Base-by-base conservation (phyloP, 2,113 vertebrate species). In the Scomber japonicus region DNA sequence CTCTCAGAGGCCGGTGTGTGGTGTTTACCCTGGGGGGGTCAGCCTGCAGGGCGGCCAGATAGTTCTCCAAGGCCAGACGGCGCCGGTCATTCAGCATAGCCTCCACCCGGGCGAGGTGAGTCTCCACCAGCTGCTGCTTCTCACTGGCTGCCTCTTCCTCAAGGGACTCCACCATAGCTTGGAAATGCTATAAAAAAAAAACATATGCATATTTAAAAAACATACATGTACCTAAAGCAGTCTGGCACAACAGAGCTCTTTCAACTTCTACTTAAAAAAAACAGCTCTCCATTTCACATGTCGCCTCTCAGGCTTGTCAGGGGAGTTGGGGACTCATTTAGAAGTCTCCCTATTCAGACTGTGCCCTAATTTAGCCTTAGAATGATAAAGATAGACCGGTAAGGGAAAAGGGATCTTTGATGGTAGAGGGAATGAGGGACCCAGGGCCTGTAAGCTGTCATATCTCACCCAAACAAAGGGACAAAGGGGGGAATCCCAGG, bases 121-220 rank as follows among this genome's bases (percentile, higher is more conserved):
- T 99, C 84, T 99, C 98, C 81, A 99, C 98, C 48, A 99, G 95
- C 94, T 99, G 98, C 93, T 99, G 98, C 91, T 99, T 98, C 94
- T 99, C 98, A 0, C 97, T 98, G 4, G 98, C 98, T 19, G 97
- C 97, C 84, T 99, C 97, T 77, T 99, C 97, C 93, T 99, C 98
- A 67, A 99, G 94, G 10, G 97, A 97, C 89, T 98, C 97, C 66
- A 98, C 97, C 96, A 97, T 97, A 0, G 97, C 96, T 88, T 99
- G 97, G 95, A 98, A 99, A 90, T 98, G 97, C 98, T 99, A 56
- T 1, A 66, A 71, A 70, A 55, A 55, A 71, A 59, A 81, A 64
- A 7, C 27, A 71, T 1, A 53, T 56, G 50, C 35, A 35, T 10
- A 66, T 7, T 77, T 57, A 35, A 35, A 35, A 85, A 69, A 40